Conservation (phyloP, 2,797 vertebrate genomes). For the Eleutherodactylus coqui region DNA sequence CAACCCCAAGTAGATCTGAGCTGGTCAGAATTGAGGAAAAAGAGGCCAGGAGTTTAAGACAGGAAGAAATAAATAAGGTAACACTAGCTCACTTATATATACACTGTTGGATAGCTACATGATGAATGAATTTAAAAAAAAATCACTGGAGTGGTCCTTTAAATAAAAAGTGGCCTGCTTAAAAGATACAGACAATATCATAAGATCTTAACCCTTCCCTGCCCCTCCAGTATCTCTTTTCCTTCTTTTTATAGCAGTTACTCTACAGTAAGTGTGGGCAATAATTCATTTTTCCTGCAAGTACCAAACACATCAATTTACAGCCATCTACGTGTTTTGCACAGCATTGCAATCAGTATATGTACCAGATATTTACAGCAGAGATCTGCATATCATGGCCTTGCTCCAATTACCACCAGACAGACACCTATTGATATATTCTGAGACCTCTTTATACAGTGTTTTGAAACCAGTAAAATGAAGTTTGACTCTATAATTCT, state of each 20-base stretch:
- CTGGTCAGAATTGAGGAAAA: no score
- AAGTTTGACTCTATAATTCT: not conserved
- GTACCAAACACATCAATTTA: not conserved
- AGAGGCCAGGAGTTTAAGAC: no score
- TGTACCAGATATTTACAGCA: not conserved
- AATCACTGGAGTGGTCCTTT: no score
- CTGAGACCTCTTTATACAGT: not conserved
- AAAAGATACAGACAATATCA: not conserved
- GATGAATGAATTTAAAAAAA: no score
- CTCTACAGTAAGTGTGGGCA: not conserved
- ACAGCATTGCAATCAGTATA: not conserved
- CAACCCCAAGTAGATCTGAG: no score
- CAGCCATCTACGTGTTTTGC: conserved; percentile 3
- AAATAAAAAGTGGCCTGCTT: not conserved
- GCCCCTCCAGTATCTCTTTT: no score
- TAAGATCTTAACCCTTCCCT: not conserved
- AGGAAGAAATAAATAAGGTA: no score
- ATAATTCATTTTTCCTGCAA: not conserved
- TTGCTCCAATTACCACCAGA: not conserved
- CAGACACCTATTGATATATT: conserved; percentile 1
- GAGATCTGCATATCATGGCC: conserved; percentile 14
- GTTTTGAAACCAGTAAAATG: not conserved
- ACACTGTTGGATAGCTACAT: no score
- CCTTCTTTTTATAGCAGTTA: not conserved
- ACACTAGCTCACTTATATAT: no score